phyloP scores from a whole-genome alignment of 1,140 invertebrate genomes.

The Anastrepha obliqua region DNA sequence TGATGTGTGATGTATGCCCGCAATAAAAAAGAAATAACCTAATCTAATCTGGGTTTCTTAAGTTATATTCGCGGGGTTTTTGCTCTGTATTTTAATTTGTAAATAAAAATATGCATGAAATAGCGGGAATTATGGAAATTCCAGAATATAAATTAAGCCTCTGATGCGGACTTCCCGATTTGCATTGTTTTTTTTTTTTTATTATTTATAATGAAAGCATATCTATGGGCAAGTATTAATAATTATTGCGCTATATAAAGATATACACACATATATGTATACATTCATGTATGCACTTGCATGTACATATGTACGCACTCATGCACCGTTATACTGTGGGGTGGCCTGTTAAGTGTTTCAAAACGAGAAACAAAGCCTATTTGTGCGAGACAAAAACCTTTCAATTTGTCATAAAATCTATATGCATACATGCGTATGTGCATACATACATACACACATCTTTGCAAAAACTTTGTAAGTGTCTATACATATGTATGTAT shows the following conservation, averaged over 20 bases:
- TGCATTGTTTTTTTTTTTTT: not conserved
- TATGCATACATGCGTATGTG: not conserved
- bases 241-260: not conserved
- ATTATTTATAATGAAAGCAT: not conserved
- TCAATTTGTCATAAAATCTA: slow-evolving; percentile 13
- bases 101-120: not conserved
- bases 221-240: not conserved
- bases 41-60: slow-evolving; percentile 2
- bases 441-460: not conserved
- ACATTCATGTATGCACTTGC: too few relatives aligned
- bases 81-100: not conserved
- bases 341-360: not conserved
- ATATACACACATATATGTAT: too few relatives aligned
- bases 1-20: too few relatives aligned
- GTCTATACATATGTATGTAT: not conserved
- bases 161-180: not conserved
- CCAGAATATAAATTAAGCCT: not conserved
- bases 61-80: not conserved
- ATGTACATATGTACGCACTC: not conserved
- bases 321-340: not conserved
- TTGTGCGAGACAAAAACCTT: slow-evolving; percentile 14
- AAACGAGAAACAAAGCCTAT: not conserved
- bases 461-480: not conserved
- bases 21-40: not conserved
- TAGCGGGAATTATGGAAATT: not conserved